Evolutionary conservation across 2,797 vertebrate species (phyloP).

Genomic region (Buphagus erythrorhynchus): DNA sequence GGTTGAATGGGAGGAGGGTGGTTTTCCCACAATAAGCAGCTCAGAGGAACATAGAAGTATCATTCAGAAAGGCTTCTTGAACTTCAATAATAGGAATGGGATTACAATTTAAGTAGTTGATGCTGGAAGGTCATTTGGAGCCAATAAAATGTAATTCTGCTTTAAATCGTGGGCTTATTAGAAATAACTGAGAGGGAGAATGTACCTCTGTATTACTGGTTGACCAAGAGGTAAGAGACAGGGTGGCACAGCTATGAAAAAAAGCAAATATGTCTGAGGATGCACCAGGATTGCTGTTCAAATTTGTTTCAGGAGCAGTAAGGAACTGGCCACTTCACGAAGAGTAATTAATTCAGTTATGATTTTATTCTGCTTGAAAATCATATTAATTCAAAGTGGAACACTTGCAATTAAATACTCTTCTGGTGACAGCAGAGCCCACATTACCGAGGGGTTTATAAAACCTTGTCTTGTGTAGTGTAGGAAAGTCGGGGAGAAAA

Average conservation of each 20-base stretch:
- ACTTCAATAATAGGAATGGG: constrained; percentile 14
- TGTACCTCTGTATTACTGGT: not conserved
- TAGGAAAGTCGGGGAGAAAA: not conserved
- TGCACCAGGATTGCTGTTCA: not conserved
- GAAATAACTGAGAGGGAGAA: not conserved
- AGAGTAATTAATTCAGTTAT: not conserved
- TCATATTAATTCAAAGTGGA: not conserved
- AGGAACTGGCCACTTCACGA: not conserved
- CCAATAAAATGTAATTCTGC: constrained; percentile 14
- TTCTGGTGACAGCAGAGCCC: not conserved
- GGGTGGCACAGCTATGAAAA: not conserved
- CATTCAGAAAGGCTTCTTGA: constrained; percentile 1
- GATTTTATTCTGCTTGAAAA: not conserved
- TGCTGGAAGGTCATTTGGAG: not conserved
- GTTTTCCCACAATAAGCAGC: not conserved
- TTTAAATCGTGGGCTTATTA: not conserved
- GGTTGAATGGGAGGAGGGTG: not conserved
- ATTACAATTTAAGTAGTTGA: not conserved
- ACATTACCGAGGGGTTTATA: not conserved
- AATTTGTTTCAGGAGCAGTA: not conserved
- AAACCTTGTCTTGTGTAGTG: not conserved
- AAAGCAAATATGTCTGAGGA: not conserved
- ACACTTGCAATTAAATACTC: not conserved
- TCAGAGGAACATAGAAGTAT: not conserved
- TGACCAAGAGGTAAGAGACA: not conserved